Evolutionary conservation across 1,140 invertebrate genomes (phyloP), one percentile per base, ranked within the genome.

Genomic region (Uloborus diversus): DNA sequence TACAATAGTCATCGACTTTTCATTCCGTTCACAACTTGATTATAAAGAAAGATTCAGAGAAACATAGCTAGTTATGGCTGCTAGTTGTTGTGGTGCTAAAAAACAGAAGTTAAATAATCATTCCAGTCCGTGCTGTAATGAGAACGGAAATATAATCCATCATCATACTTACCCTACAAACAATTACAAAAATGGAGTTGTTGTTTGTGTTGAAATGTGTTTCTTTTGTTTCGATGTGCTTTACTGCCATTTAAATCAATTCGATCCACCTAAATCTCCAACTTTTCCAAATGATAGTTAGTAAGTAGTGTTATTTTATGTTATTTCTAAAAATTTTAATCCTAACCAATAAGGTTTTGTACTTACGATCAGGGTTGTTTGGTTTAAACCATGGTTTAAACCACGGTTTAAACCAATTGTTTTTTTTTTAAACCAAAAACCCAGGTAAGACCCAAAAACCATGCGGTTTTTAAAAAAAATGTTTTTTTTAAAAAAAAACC

Each of bases 191-290:
- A 79, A 82, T 66, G 76, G 76, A 85, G 89, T 91, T 86, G 92
- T 97, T 33, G 94, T 94, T 70, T 91, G 93, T 86, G 92, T 94
- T 65, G 96, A 98, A 87, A 99, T 99, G 97, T 97, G 95, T 86
- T 96, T 95, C 89, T 99, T 95, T 89, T 99, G 97, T 91, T 99
- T 98, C 89, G 96, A 99, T 88, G 96, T 98, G 76, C 91, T 99
- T 64, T 96, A 97, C 87, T 93, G 92, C 87, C 94, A 98, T 89
- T 90, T 98, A 84, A 92, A 98, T 88, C 95, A 93, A 85, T 90
- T 96, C 85, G 94, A 97, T 83, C 92, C 94, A 80, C 96, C 96
- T 81, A 94, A 93, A 87, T 89, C 91, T 81, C 94, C 94, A 59
- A 92, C 92, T 86, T 98, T 98, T 87, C 94, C 94, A 85, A 97